A percentile compares a stretch with the other conserved stretches of the same genome.
These are phyloP conservation scores for Contarinia nasturtii DNA, from an alignment of 1,140 invertebrate genomes.

Conservation along the genomic window DNA sequence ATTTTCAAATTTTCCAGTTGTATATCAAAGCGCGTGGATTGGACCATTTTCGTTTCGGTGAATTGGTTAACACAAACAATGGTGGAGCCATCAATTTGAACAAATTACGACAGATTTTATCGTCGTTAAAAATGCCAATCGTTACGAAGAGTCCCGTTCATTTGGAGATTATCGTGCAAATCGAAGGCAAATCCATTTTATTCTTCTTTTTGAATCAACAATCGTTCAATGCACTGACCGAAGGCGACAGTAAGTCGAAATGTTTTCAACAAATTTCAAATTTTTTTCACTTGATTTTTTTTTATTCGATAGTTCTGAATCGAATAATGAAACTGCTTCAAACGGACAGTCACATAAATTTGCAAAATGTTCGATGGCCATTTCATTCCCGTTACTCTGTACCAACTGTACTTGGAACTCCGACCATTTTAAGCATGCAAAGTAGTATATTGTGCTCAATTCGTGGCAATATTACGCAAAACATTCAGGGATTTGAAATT, in stretches of 20 bases:
- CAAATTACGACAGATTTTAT: slow-evolving; percentile 27
- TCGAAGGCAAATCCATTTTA: slow-evolving; percentile 34
- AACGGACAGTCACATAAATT: slow-evolving; percentile 19
- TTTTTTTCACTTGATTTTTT: slow-evolving; percentile 2
- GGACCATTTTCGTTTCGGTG: slow-evolving; percentile 18
- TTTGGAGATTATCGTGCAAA: slow-evolving; percentile 32
- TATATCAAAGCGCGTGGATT: slow-evolving; percentile 35
- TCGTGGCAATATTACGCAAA: slow-evolving; percentile 31
- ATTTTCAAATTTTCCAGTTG: slow-evolving; percentile 19
- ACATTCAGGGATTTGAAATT: slow-evolving; percentile 13
- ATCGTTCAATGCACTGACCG: slow-evolving; percentile 26
- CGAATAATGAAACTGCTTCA: slow-evolving; percentile 13
- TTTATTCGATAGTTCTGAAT: slow-evolving; percentile 17
- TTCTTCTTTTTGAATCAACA: slow-evolving; percentile 35
- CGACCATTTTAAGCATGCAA: slow-evolving; percentile 26
- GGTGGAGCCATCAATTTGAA: slow-evolving; percentile 7
- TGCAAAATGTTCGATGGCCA: slow-evolving; percentile 21
- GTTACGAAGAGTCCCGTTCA: slow-evolving; percentile 26
- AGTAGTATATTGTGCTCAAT: slow-evolving; percentile 31
- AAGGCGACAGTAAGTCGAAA: slow-evolving; percentile 17
- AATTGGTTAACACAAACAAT: slow-evolving; percentile 21
- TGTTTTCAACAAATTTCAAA: not conserved
- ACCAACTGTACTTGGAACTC: slow-evolving; percentile 33
- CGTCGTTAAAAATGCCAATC: slow-evolving; percentile 28
- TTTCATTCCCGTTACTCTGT: slow-evolving; percentile 27